Percentiles rank a stretch among this genome's conserved stretches.
Conservation (phyloP, 2,797 vertebrate genomes). For the Syngnathus acus region DNA sequence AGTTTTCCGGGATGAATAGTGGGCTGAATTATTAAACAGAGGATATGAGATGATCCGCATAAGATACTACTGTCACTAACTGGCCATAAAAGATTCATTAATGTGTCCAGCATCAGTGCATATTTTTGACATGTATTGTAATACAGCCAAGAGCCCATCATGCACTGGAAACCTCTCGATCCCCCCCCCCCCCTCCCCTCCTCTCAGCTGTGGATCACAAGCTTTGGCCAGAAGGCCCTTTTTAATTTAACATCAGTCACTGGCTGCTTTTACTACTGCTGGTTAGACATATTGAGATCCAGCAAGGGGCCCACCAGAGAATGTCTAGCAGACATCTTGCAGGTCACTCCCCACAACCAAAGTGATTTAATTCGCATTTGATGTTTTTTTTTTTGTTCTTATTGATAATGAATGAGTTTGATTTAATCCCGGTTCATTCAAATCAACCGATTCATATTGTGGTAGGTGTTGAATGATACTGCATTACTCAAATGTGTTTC, state of each 20-base stretch:
- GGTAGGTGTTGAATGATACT: not conserved
- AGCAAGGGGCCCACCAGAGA: not conserved
- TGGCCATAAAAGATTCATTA: conserved; percentile 57
- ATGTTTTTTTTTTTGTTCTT: not conserved
- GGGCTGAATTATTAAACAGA: conserved; percentile 56
- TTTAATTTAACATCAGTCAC: conserved; percentile 59
- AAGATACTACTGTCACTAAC: conserved; percentile 33
- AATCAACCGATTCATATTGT: not conserved
- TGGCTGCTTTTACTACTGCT: not conserved
- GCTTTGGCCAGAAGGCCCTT: conserved; percentile 38
- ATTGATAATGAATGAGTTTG: not conserved
- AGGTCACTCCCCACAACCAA: not conserved
- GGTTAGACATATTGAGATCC: not conserved
- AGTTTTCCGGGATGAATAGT: conserved; percentile 43
- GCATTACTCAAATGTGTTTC: not conserved
- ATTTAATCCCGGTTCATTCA: not conserved
- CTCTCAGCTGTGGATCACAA: conserved; percentile 41
- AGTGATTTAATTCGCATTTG: not conserved
- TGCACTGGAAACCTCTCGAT: conserved; percentile 30
- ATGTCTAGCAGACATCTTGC: not conserved
- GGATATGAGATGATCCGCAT: conserved; percentile 49
- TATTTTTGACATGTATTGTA: conserved; percentile 45
- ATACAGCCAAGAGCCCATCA: conserved; percentile 29
- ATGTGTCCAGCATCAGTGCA: conserved; percentile 16
- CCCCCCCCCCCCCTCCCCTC: conserved; percentile 9